A percentile compares a stretch with the other conserved stretches of the same genome.
Conservation (phyloP, 2,888 invertebrate species). For the Nyleta sp. region DNA sequence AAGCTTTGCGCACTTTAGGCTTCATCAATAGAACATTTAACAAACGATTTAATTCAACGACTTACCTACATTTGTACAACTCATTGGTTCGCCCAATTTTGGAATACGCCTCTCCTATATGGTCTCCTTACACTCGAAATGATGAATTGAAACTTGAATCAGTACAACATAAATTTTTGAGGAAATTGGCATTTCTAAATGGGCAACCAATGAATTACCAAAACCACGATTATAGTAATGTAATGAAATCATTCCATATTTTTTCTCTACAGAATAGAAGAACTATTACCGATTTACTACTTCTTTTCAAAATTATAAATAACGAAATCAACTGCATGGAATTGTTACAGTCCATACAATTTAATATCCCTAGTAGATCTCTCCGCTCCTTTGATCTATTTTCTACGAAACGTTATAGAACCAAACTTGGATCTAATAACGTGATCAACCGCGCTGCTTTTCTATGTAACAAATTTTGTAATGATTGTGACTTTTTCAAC, state of each 20-base stretch:
- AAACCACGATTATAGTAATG: background rate
- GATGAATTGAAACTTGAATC: background rate
- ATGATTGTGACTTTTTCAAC: too few relatives aligned
- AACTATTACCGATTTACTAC: too few relatives aligned
- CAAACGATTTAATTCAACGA: background rate
- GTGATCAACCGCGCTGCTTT: too few relatives aligned
- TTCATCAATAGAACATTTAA: conserved; percentile 15
- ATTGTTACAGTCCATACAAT: too few relatives aligned
- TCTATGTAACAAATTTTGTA: too few relatives aligned
- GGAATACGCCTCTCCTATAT: background rate
- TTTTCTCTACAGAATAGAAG: too few relatives aligned
- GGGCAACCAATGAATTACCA: background rate
- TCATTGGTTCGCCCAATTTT: conserved; percentile 1
- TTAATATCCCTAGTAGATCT: too few relatives aligned
- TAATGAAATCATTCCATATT: background rate
- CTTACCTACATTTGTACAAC: conserved; percentile 11
- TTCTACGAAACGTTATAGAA: too few relatives aligned
- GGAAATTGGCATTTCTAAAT: background rate
- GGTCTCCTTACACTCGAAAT: background rate
- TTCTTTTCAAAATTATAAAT: too few relatives aligned
- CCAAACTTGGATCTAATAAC: too few relatives aligned
- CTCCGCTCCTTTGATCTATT: too few relatives aligned
- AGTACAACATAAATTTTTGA: background rate
- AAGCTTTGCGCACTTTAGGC: conserved; percentile 6
- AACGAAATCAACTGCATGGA: too few relatives aligned